Conservation (phyloP, 2,888 invertebrate species). For the Panopea generosa region DNA sequence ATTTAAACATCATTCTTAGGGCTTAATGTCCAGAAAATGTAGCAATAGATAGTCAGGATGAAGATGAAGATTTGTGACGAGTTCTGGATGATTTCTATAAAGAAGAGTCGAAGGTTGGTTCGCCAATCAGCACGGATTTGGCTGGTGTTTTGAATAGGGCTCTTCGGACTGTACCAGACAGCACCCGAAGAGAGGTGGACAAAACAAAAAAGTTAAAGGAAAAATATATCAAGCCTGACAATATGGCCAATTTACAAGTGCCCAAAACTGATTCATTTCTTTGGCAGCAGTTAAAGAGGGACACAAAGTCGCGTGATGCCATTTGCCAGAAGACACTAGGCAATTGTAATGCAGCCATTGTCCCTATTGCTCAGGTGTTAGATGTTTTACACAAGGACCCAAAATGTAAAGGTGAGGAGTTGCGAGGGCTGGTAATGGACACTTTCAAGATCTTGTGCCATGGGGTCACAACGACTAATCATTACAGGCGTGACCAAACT, state of each 20-base stretch:
- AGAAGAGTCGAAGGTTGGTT: too few species aligned
- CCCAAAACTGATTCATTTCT: constrained; percentile 22
- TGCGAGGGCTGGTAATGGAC: constrained; percentile 5
- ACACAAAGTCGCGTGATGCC: not conserved
- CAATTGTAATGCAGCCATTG: not conserved
- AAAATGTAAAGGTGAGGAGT: not conserved
- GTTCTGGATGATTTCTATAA: too few species aligned
- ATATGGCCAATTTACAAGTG: constrained; percentile 17
- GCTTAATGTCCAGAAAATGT: too few species aligned
- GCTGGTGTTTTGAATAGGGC: too few species aligned
- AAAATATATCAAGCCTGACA: constrained; percentile 28
- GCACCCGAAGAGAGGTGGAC: too few species aligned
- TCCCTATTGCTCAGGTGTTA: too few species aligned
- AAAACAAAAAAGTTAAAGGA: too few species aligned
- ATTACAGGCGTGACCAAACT: constrained; percentile 7
- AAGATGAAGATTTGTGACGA: too few species aligned
- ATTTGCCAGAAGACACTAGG: not conserved
- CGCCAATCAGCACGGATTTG: too few species aligned
- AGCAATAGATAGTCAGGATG: too few species aligned
- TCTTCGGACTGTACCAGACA: too few species aligned
- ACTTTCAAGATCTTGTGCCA: constrained; percentile 28
- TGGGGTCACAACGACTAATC: constrained; percentile 6
- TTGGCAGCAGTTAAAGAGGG: constrained; percentile 11
- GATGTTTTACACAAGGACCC: not conserved
- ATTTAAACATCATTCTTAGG: too few species aligned